Conservation (phyloP, 2,797 vertebrate species). For the Ctenochaetus hawaiiensis region DNA sequence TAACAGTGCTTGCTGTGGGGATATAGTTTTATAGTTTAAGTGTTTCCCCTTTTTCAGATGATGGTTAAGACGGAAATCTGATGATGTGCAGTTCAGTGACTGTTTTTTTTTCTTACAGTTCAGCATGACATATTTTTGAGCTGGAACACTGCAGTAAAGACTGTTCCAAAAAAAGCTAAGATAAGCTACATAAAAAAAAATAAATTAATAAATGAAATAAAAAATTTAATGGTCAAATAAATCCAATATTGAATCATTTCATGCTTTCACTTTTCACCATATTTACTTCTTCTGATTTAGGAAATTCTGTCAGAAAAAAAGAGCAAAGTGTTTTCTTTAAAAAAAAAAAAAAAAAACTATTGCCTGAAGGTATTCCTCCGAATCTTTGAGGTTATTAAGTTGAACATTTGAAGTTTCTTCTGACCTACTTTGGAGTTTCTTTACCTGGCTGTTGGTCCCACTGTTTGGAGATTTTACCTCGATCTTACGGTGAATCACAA, state of each 20-base stretch:
- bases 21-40: not conserved
- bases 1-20: not conserved
- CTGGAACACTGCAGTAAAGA: constrained; percentile 15
- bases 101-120: not conserved
- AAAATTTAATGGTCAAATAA: constrained; percentile 10
- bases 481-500: constrained; percentile 41
- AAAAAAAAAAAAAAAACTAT: constrained; percentile 39
- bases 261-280: not conserved
- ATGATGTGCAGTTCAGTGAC: not conserved
- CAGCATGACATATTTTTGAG: not conserved
- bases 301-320: constrained; percentile 30
- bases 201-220: not conserved
- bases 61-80: not conserved
- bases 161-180: not conserved
- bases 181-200: constrained; percentile 5
- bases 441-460: constrained; percentile 37
- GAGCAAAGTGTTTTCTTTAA: constrained; percentile 8
- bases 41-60: not conserved
- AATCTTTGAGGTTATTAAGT: constrained; percentile 61
- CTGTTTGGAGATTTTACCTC: constrained; percentile 31
- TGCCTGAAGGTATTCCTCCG: constrained; percentile 41
- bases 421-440: constrained; percentile 69
- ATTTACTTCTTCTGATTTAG: constrained; percentile 31
- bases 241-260: constrained; percentile 16
- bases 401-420: constrained; percentile 52